Percentiles rank a stretch among this genome's conserved stretches.
phyloP scores from a whole-genome alignment of 2,113 vertebrate species.

The Bubalus kerabau region DNA sequence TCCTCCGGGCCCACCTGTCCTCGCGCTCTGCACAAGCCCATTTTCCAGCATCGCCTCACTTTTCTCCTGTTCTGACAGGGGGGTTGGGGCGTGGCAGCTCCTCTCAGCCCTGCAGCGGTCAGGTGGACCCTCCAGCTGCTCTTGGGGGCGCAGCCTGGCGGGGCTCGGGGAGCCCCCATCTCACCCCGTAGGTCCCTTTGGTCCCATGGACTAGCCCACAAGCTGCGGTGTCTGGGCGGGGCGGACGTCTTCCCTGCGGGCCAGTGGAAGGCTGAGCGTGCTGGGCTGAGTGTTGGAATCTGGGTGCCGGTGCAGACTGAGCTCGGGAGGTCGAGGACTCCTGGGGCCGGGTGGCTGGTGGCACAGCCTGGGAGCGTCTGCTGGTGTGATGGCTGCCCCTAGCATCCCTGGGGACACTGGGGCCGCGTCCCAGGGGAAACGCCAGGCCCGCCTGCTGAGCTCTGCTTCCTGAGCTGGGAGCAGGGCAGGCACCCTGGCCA shows the following conservation, averaged over 20 bases:
- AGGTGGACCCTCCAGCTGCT: background rate
- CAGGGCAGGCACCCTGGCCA: background rate
- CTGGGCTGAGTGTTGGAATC: background rate
- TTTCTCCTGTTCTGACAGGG: too few relatives aligned
- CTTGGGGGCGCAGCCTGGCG: too few relatives aligned
- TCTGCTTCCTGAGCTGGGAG: background rate
- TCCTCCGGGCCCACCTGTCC: too few relatives aligned
- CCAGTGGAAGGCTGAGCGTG: background rate
- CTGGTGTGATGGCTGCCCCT: accelerated
- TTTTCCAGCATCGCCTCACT: background rate
- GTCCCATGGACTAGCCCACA: background rate
- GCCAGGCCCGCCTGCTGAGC: accelerated
- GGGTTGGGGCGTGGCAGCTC: accelerated
- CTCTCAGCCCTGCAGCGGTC: background rate
- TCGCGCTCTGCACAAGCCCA: accelerated
- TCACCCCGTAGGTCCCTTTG: background rate
- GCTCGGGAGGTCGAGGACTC: background rate
- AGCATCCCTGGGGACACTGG: accelerated
- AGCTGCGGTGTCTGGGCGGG: background rate
- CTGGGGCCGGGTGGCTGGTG: background rate
- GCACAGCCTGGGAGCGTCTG: background rate
- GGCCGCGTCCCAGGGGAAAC: accelerated
- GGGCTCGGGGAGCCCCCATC: background rate
- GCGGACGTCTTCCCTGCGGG: accelerated
- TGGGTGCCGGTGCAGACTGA: background rate